Conservation (phyloP, 2,888 invertebrate species). For the Prostheceraeus crozeri region DNA sequence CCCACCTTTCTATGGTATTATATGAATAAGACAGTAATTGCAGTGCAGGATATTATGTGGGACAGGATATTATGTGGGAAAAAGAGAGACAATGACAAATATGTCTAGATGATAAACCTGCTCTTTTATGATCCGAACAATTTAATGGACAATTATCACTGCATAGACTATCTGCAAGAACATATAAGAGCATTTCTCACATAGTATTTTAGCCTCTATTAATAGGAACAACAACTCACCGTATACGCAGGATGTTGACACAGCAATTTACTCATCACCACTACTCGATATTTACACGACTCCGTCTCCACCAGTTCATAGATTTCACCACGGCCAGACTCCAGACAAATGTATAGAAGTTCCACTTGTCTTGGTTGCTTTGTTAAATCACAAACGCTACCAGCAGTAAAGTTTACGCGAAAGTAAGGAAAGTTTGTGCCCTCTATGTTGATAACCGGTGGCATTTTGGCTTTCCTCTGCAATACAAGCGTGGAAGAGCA, state of each 20-base stretch:
- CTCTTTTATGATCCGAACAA: too few species aligned
- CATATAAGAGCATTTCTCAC: too few species aligned
- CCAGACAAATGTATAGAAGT: constrained; percentile 75
- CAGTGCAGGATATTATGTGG: too few species aligned
- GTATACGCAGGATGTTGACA: constrained; percentile 76
- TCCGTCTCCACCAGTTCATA: constrained; percentile 72
- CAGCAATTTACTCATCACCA: constrained; percentile 75
- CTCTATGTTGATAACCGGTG: constrained; percentile 62
- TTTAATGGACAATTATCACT: too few species aligned
- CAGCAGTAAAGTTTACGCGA: constrained; percentile 68
- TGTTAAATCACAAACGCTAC: constrained; percentile 83
- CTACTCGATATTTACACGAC: constrained; percentile 85
- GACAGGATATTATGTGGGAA: too few species aligned
- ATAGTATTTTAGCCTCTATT: too few species aligned
- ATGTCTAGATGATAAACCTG: too few species aligned
- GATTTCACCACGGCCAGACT: constrained; percentile 64
- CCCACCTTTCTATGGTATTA: too few species aligned
- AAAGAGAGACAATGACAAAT: too few species aligned
- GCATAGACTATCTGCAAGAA: too few species aligned
- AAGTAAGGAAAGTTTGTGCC: constrained; percentile 79
- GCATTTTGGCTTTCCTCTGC: constrained; percentile 47
- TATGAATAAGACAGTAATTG: too few species aligned
- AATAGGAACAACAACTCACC: constrained; percentile 36
- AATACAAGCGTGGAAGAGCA: neutral
- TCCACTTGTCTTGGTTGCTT: constrained; percentile 66